A percentile compares a stretch with the other conserved stretches of the same genome.
phyloP scores from a whole-genome alignment of 2,113 vertebrate species.

The Egretta garzetta region DNA sequence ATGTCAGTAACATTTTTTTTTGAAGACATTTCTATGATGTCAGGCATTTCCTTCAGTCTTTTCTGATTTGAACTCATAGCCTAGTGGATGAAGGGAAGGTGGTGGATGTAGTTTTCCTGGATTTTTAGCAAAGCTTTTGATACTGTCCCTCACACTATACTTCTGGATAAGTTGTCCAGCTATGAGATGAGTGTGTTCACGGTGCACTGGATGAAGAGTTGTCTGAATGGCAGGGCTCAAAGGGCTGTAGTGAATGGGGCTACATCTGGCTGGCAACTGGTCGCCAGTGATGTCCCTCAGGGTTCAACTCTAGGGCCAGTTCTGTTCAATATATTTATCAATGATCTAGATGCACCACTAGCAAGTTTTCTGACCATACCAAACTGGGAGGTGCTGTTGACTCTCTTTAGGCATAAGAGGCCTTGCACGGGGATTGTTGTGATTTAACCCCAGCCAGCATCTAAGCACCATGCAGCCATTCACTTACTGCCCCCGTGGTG shows the following conservation, averaged over 20 bases:
- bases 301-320: background rate
- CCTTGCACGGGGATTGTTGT: background rate
- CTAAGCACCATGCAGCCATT: too few species aligned
- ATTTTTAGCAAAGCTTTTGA: background rate
- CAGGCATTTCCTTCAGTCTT: background rate
- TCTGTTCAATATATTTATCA: background rate
- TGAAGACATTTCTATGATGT: background rate
- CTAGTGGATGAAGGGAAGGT: background rate
- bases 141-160: background rate
- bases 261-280: background rate
- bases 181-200: background rate
- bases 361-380: background rate
- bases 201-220: background rate
- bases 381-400: background rate
- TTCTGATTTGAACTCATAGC: background rate
- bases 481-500: too few species aligned
- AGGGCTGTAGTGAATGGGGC: background rate
- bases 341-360: background rate
- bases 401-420: background rate
- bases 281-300: background rate
- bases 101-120: background rate
- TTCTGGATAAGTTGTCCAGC: background rate
- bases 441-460: too few species aligned
- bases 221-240: background rate
- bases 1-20: background rate